Evolutionary conservation across 2,888 invertebrate genomes (phyloP), one percentile per base, ranked within the genome.

Genomic region (Cosmia trapezina): DNA sequence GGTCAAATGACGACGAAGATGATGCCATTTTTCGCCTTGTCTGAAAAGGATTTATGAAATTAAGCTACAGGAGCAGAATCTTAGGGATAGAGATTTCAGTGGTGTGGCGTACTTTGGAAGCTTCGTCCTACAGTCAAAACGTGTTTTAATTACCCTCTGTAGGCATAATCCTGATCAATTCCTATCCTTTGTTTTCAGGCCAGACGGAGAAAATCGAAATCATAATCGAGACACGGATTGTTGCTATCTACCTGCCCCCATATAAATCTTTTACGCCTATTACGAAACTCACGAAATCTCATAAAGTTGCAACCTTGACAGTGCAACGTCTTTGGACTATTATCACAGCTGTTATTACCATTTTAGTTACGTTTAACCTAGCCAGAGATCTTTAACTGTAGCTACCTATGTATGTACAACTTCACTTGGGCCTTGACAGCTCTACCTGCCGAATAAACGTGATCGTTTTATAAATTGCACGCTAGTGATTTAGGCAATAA

Each of bases 11-110:
- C 97, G 96, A 37, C 98, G 97, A 9, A 98, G 95, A 81, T 97
- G 97, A 78, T 97, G 97, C 98, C 98, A 98, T 78, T 97, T 97
- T 85, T 97, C 97, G 9, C 98, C 98, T 96, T 98, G 97, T 91
- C 98, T 98, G 91, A 0, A 92, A 92, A 57, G 2, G 14, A 57
- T 41, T 54, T 43, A 5, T 51, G 1, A 53, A 33, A 28, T 63
- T 57, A 43, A 47, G 22, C 7, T 45, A 49, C 17, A 33, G 12
- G 5, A 37, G 9, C 9, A 45, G 6, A 8, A 14, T 19, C 4
- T 19, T 51, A 54, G 14, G 9, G 9, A 41, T 37, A 45, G 1
- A 43, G 2, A 45, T 43, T 56, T 28, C 12, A 17, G 17, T 59
- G 14, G 3, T 28, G 49, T n/a, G 4, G 8, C 17, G 22, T 22